These are phyloP conservation scores for Rousettus leschenaultii DNA, from an alignment of 2,113 vertebrate species.

Conservation along the genomic window DNA sequence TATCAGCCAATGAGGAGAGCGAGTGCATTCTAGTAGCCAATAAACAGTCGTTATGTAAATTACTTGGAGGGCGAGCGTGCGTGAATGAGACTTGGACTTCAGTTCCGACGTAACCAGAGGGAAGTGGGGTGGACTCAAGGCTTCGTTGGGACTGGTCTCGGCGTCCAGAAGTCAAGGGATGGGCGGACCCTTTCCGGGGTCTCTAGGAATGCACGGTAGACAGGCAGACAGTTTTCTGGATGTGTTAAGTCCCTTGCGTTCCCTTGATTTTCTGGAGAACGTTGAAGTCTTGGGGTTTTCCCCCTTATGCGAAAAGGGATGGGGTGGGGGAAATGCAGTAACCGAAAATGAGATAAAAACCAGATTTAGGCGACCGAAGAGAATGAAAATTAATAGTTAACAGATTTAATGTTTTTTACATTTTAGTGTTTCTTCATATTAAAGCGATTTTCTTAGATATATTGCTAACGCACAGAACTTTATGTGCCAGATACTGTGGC, in stretches of 20 bases:
- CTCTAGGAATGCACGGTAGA: not conserved
- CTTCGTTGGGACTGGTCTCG: rapidly evolving
- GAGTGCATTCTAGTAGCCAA: conserved; percentile 17
- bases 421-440: not conserved
- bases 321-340: not conserved
- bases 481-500: not conserved
- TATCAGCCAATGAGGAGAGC: conserved; percentile 36
- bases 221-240: rapidly evolving
- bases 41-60: not conserved
- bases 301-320: not conserved
- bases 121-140: rapidly evolving
- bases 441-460: not conserved
- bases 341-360: not conserved
- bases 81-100: not conserved
- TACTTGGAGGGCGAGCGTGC: not conserved
- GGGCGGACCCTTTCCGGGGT: not conserved
- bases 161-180: rapidly evolving
- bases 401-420: not conserved
- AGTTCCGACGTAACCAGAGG: rapidly evolving
- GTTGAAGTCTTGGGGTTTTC: not conserved
- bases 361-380: not conserved
- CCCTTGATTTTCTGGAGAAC: not conserved
- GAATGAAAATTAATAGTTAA: not conserved
- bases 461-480: not conserved
- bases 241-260: not conserved